A percentile compares a stretch with the other conserved stretches of the same genome.
Evolutionary conservation across 2,888 invertebrate species (phyloP).

Genomic region (Andricus curvator): DNA sequence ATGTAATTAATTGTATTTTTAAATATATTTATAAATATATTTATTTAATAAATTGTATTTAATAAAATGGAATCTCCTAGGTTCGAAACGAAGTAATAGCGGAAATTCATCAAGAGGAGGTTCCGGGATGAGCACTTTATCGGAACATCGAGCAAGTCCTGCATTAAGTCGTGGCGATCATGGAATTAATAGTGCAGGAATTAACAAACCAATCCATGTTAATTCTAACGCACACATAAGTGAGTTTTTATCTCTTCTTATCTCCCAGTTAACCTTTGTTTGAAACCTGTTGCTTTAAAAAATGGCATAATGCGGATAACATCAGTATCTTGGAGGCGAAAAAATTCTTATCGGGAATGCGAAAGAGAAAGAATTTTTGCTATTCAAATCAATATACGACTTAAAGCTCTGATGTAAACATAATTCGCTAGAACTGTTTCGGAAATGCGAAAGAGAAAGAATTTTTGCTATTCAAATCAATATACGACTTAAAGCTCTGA

Average conservation of each 20-base stretch:
- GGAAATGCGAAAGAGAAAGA: neutral
- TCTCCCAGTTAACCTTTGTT: slow-evolving; percentile 15
- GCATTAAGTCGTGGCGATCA: slow-evolving; percentile 64
- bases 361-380: neutral
- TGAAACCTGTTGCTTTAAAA: slow-evolving; percentile 5
- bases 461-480: slow-evolving; percentile 6
- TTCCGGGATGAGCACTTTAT: slow-evolving; percentile 80
- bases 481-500: neutral
- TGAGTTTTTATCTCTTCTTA: neutral
- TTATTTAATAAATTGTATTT: neutral
- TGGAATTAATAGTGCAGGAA: slow-evolving; percentile 45
- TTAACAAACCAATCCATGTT: slow-evolving; percentile 28
- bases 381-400: slow-evolving; percentile 4
- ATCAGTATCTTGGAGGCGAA: neutral
- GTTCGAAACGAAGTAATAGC: slow-evolving; percentile 80
- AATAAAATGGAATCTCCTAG: slow-evolving; percentile 61
- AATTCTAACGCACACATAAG: slow-evolving; percentile 39
- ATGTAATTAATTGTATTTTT: no score
- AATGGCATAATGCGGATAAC: neutral
- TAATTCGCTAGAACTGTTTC: neutral
- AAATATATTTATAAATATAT: no score
- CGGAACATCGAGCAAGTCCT: slow-evolving; percentile 76
- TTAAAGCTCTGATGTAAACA: neutral
- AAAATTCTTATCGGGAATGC: slow-evolving; percentile 23
- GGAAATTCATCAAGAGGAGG: slow-evolving; percentile 81